A percentile compares a stretch with the other conserved stretches of the same genome.
phyloP scores from a whole-genome alignment of 2,797 vertebrate species.

The Melopsittacus undulatus region DNA sequence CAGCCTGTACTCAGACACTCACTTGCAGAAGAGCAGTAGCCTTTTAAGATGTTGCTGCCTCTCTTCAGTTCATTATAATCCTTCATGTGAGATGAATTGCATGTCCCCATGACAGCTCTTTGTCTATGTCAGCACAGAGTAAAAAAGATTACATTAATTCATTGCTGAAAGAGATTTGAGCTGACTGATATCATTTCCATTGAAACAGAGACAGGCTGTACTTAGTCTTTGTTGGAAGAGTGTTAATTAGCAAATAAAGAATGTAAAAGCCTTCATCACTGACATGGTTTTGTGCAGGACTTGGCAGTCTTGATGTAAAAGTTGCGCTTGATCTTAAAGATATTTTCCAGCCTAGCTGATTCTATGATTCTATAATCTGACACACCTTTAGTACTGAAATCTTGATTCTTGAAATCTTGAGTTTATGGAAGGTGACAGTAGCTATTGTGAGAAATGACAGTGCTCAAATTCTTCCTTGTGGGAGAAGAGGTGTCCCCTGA shows the following conservation, averaged over 20 bases:
- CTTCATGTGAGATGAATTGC: slow-evolving; percentile 3
- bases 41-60: background rate
- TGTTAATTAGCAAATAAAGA: background rate
- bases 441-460: background rate
- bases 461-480: background rate
- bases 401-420: background rate
- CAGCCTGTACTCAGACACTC: background rate
- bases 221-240: background rate
- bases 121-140: background rate
- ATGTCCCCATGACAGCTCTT: background rate
- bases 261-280: background rate
- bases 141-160: slow-evolving; percentile 18
- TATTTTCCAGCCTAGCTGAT: background rate
- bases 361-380: background rate
- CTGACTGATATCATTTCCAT: background rate
- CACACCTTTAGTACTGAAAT: background rate
- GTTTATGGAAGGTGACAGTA: background rate
- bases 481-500: background rate
- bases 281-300: background rate
- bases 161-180: slow-evolving; percentile 3
- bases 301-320: background rate
- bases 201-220: background rate
- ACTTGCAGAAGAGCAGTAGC: background rate
- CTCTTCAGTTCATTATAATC: background rate
- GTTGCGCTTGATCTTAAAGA: background rate